A percentile compares a stretch with the other conserved stretches of the same genome.
phyloP scores from a whole-genome alignment of 2,888 invertebrate genomes.

The Biston stratarius region DNA sequence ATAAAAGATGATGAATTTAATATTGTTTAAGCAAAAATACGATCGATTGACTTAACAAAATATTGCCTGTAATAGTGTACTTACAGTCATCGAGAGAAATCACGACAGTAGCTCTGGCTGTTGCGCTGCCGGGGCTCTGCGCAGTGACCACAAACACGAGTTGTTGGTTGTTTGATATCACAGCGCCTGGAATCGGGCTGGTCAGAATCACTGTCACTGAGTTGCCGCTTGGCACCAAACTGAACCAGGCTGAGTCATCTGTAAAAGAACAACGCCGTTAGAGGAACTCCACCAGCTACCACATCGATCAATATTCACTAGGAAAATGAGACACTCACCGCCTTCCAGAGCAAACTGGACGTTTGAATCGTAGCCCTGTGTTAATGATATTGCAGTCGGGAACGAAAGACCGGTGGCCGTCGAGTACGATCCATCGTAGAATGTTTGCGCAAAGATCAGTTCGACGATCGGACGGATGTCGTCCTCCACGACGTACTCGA shows the following conservation, averaged over 20 bases:
- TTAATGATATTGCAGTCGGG: conserved; percentile 41
- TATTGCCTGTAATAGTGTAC: neutral
- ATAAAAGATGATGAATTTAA: conserved; percentile 15
- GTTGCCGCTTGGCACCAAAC: conserved; percentile 36
- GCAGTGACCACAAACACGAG: conserved; percentile 50
- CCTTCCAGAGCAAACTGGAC: conserved; percentile 54
- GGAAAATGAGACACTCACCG: conserved; percentile 42
- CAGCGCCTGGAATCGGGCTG: conserved; percentile 47
- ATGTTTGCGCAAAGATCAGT: conserved; percentile 47
- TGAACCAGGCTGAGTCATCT: conserved; percentile 41
- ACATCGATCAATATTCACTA: neutral
- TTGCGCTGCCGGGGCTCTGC: conserved; percentile 40
- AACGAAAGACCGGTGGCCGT: conserved; percentile 41
- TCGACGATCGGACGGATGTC: conserved; percentile 35
- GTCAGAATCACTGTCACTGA: conserved; percentile 37
- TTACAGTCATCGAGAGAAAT: conserved; percentile 39
- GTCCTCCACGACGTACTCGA: conserved; percentile 21
- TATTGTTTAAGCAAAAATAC: neutral
- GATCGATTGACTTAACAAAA: neutral
- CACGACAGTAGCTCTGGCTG: conserved; percentile 48
- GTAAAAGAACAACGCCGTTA: conserved; percentile 8
- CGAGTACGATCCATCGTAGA: conserved; percentile 51
- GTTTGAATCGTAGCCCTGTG: conserved; percentile 46
- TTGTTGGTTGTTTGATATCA: conserved; percentile 49
- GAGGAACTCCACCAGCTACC: neutral